These are phyloP conservation scores for Polyommatus iphigenia DNA, from an alignment of 2,888 invertebrate genomes.

Conservation along the genomic window DNA sequence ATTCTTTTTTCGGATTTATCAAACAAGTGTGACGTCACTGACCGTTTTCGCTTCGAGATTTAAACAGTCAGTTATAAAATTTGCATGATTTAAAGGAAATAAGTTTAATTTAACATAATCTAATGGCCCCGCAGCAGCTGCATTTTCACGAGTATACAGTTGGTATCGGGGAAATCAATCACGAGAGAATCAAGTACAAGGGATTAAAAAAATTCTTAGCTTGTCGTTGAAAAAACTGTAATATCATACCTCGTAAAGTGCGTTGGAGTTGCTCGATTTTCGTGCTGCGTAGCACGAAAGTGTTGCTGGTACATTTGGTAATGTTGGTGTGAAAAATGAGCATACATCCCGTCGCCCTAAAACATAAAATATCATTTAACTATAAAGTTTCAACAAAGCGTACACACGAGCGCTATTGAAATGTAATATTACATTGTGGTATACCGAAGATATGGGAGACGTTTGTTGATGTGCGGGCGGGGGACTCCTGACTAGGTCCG, in stretches of 20 bases:
- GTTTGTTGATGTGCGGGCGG: slow-evolving; percentile 92
- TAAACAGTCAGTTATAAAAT: too few species aligned
- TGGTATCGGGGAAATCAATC: too few species aligned
- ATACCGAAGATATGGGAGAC: slow-evolving; percentile 86
- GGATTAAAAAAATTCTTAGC: too few species aligned
- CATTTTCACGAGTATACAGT: too few species aligned
- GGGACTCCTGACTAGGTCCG: slow-evolving; percentile 85
- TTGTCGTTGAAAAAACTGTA: neutral
- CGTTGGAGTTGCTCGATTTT: slow-evolving; percentile 63
- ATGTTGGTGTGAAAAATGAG: slow-evolving; percentile 76
- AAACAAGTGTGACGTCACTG: too few species aligned
- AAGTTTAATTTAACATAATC: too few species aligned
- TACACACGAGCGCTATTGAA: slow-evolving; percentile 6
- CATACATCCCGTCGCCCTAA: slow-evolving; percentile 75
- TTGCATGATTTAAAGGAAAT: too few species aligned
- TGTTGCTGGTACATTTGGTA: slow-evolving; percentile 78
- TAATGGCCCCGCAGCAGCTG: too few species aligned
- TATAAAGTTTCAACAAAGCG: neutral
- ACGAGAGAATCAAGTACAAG: too few species aligned
- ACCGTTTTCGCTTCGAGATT: too few species aligned
- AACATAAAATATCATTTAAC: slow-evolving; percentile 37
- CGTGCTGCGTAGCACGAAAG: slow-evolving; percentile 74
- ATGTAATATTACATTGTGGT: slow-evolving; percentile 56
- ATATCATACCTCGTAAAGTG: slow-evolving; percentile 64
- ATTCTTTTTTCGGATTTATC: too few species aligned